Evolutionary conservation across 2,113 vertebrate genomes (phyloP).

Genomic region (Notechis scutatus): DNA sequence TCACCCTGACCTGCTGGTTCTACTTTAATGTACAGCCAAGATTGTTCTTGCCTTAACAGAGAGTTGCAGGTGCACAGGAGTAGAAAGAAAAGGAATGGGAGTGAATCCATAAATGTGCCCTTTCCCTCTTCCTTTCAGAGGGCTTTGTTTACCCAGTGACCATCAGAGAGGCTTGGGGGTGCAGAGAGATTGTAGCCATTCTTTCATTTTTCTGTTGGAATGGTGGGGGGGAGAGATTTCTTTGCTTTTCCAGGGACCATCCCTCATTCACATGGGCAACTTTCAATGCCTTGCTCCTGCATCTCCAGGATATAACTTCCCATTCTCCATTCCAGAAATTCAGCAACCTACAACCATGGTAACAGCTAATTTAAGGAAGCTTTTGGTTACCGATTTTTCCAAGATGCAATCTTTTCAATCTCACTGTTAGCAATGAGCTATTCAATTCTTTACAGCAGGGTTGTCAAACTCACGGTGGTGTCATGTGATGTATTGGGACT

Average conservation of each 20-base stretch:
- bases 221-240: not conserved
- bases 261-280: not conserved
- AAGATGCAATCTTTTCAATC: not conserved
- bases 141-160: not conserved
- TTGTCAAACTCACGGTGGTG: no score
- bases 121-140: not conserved
- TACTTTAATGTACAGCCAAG: not conserved
- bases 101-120: not conserved
- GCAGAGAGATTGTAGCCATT: not conserved
- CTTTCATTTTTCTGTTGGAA: not conserved
- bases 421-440: not conserved
- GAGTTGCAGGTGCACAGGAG: not conserved
- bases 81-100: not conserved
- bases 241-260: not conserved
- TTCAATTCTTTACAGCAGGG: not conserved
- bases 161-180: not conserved
- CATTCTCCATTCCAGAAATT: not conserved
- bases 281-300: not conserved
- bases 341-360: not conserved
- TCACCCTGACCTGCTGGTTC: not conserved
- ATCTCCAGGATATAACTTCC: not conserved
- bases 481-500: no score
- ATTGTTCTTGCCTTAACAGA: not conserved
- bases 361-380: not conserved
- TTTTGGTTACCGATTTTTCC: not conserved